These are phyloP conservation scores for Drosophila kikkawai DNA, from an alignment of 1,140 invertebrate species.

Conservation along the genomic window DNA sequence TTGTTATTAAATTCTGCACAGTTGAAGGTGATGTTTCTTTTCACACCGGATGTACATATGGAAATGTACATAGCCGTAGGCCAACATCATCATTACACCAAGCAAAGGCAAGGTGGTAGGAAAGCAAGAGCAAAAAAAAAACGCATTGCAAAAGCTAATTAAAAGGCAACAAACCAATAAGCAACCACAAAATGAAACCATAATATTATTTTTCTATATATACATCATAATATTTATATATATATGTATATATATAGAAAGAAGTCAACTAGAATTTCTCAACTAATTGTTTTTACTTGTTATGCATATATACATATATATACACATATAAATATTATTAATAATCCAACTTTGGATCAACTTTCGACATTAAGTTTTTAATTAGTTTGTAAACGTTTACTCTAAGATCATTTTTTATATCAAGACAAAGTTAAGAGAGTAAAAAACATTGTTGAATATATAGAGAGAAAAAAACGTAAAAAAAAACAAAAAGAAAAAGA, in stretches of 20 bases:
- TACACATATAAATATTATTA: constrained; percentile 39
- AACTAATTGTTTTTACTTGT: constrained; percentile 48
- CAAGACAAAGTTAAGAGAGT: constrained; percentile 26
- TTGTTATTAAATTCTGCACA: constrained; percentile 45
- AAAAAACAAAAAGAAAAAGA: not conserved
- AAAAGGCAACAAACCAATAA: constrained; percentile 16
- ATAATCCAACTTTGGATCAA: constrained; percentile 39
- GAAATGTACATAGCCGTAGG: not conserved
- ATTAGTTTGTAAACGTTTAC: constrained; percentile 58
- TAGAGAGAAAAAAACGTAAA: constrained; percentile 10
- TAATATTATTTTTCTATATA: constrained; percentile 7
- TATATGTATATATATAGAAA: constrained; percentile 4
- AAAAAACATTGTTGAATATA: constrained; percentile 16
- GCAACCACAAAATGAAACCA: constrained; percentile 8
- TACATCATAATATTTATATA: constrained; percentile 11
- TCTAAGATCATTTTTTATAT: constrained; percentile 70
- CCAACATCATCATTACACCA: not conserved
- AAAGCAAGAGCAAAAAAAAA: not conserved
- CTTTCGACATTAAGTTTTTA: constrained; percentile 71
- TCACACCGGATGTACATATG: not conserved
- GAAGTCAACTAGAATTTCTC: constrained; percentile 31
- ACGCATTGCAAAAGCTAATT: not conserved
- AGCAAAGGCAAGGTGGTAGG: not conserved
- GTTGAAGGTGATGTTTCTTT: constrained; percentile 20
- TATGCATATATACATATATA: constrained; percentile 32